These are phyloP conservation scores for Petroica traversi DNA, from an alignment of 2,113 vertebrate genomes.

Conservation along the genomic window DNA sequence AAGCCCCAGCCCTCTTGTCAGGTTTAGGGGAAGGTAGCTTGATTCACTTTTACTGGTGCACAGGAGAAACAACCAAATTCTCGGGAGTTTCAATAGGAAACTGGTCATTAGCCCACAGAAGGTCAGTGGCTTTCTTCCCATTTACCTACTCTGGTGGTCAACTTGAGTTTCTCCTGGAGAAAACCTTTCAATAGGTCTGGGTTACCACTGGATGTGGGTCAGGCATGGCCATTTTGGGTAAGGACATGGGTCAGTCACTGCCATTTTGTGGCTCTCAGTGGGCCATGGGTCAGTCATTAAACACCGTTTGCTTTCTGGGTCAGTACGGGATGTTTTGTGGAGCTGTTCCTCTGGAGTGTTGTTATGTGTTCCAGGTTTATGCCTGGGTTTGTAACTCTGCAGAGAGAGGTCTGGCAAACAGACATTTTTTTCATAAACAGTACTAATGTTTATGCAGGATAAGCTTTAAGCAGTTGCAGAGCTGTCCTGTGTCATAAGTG, in stretches of 20 bases:
- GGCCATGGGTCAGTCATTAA: not conserved
- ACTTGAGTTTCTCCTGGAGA: rapidly evolving
- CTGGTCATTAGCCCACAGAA: not conserved
- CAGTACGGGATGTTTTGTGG: not conserved
- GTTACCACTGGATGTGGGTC: not conserved
- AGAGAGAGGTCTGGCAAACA: not conserved
- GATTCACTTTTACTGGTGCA: not conserved
- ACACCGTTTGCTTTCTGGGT: not conserved
- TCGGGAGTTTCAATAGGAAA: not conserved
- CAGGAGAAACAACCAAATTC: rapidly evolving
- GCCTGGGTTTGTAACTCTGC: not conserved
- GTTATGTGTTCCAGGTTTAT: rapidly evolving
- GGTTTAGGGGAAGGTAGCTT: not conserved
- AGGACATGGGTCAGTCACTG: rapidly evolving
- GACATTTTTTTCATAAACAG: rapidly evolving
- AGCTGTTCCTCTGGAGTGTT: not conserved
- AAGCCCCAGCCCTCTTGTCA: too few species aligned
- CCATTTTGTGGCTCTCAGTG: too few species aligned
- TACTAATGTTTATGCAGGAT: not conserved
- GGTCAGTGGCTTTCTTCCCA: not conserved
- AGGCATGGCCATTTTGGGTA: rapidly evolving
- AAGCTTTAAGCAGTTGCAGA: not conserved
- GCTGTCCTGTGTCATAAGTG: not conserved
- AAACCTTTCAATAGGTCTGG: not conserved
- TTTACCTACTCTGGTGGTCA: too few species aligned